Percentiles rank a stretch among this genome's conserved stretches.
These are phyloP conservation scores for Drosophila nikananu DNA, from an alignment of 1,140 invertebrate species.

Conservation along the genomic window DNA sequence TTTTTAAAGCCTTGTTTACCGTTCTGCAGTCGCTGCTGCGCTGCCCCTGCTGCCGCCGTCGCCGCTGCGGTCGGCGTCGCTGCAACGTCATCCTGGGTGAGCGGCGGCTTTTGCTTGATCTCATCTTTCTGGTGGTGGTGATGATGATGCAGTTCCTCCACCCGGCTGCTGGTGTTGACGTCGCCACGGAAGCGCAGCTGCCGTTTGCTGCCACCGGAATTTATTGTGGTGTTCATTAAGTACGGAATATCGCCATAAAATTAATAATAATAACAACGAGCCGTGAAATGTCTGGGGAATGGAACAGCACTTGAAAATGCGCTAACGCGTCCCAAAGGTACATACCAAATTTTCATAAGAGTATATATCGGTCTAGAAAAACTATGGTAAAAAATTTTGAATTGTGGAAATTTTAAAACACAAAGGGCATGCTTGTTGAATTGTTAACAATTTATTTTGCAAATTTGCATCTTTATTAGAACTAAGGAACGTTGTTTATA, in stretches of 20 bases:
- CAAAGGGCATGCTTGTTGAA: not conserved
- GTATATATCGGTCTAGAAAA: not conserved
- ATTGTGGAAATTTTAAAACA: not conserved
- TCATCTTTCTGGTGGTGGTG: constrained; percentile 34
- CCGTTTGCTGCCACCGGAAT: constrained; percentile 44
- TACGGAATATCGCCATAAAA: constrained; percentile 26
- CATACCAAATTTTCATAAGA: constrained; percentile 12
- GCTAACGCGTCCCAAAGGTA: constrained; percentile 13
- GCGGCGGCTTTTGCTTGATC: constrained; percentile 41
- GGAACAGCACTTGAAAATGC: constrained; percentile 11
- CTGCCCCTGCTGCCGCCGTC: not conserved
- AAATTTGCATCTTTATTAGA: not conserved
- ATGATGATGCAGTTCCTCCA: constrained; percentile 59
- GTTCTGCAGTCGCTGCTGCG: constrained; percentile 41
- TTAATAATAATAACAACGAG: constrained; percentile 49
- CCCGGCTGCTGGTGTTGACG: constrained; percentile 37
- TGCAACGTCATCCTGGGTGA: constrained; percentile 70
- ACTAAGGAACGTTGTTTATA: too few species aligned
- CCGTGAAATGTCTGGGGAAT: constrained; percentile 8
- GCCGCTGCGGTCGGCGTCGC: constrained; percentile 21
- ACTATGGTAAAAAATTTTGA: not conserved
- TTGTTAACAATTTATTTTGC: not conserved
- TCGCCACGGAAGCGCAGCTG: constrained; percentile 70
- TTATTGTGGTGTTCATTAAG: constrained; percentile 56
- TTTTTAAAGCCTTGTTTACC: constrained; percentile 25